Conservation (phyloP, 2,797 vertebrate species). For the Miichthys miiuy region DNA sequence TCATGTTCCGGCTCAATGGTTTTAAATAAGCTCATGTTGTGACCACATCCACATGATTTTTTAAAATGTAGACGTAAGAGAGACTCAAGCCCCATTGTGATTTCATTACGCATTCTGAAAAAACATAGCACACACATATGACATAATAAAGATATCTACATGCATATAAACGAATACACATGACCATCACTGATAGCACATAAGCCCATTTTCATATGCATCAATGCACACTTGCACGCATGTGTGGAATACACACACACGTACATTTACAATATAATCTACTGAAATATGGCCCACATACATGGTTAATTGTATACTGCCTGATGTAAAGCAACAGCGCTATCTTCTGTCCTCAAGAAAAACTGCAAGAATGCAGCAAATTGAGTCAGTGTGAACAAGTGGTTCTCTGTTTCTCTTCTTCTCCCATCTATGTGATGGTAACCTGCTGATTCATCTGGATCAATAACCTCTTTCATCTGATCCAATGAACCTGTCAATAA, state of each 20-base stretch:
- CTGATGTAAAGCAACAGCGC: slow-evolving; percentile 67
- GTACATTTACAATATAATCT: slow-evolving; percentile 34
- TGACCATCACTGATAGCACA: slow-evolving; percentile 24
- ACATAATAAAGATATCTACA: slow-evolving; percentile 16
- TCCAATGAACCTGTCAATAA: slow-evolving; percentile 22
- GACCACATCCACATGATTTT: not conserved
- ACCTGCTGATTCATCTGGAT: slow-evolving; percentile 60
- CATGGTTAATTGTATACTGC: slow-evolving; percentile 8
- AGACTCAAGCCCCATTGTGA: not conserved
- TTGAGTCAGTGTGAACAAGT: slow-evolving; percentile 58
- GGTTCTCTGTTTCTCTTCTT: slow-evolving; percentile 24
- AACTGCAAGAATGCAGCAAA: slow-evolving; percentile 75
- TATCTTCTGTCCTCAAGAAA: slow-evolving; percentile 63
- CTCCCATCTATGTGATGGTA: slow-evolving; percentile 16
- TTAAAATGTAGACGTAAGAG: slow-evolving; percentile 17
- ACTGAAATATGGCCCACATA: slow-evolving; percentile 32
- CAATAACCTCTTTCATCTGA: slow-evolving; percentile 27
- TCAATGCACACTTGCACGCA: slow-evolving; percentile 12
- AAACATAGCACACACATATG: slow-evolving; percentile 12
- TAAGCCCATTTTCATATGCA: slow-evolving; percentile 16
- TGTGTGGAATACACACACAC: not conserved
- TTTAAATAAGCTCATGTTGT: slow-evolving; percentile 15
- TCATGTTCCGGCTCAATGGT: slow-evolving; percentile 15
- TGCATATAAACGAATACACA: slow-evolving; percentile 21
- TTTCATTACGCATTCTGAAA: slow-evolving; percentile 13